phyloP scores from a whole-genome alignment of 2,113 vertebrate genomes.

The Sisor rabdophorus region DNA sequence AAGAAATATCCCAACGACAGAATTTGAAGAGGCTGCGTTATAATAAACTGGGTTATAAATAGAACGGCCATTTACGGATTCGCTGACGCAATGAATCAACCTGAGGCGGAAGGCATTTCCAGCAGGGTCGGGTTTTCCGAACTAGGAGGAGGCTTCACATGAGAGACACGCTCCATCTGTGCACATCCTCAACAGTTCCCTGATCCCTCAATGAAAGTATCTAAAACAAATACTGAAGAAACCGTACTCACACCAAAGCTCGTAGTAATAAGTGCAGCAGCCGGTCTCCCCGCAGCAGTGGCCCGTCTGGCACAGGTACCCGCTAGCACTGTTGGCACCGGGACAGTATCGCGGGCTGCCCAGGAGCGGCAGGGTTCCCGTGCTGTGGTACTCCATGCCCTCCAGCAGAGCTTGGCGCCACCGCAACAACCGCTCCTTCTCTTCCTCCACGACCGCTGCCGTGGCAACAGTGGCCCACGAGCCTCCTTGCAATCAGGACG shows the following conservation, averaged over 20 bases:
- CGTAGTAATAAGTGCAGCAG: slow-evolving; percentile 96
- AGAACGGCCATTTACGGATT: background rate
- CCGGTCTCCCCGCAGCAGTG: slow-evolving; percentile 95
- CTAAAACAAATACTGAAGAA: background rate
- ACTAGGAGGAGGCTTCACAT: background rate
- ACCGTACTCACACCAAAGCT: slow-evolving; percentile 90
- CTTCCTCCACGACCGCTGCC: slow-evolving; percentile 44
- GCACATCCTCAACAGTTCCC: background rate
- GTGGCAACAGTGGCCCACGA: slow-evolving; percentile 12
- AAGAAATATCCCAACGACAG: background rate
- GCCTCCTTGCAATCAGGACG: slow-evolving; percentile 20
- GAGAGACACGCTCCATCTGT: background rate
- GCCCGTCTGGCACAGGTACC: slow-evolving; percentile 90
- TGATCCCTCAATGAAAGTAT: background rate
- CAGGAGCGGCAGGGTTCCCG: slow-evolving; percentile 61
- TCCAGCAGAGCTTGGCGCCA: slow-evolving; percentile 52
- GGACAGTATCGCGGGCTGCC: slow-evolving; percentile 78
- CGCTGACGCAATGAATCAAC: background rate
- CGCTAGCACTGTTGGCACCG: slow-evolving; percentile 79
- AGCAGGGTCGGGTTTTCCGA: background rate
- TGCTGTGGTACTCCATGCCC: slow-evolving; percentile 66
- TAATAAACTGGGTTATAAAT: background rate
- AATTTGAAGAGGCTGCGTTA: slow-evolving; percentile 1
- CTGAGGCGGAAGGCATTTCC: background rate
- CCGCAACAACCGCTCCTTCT: slow-evolving; percentile 43